Conservation (phyloP, 1,140 invertebrate genomes). For the Drosophila subpulchrella region DNA sequence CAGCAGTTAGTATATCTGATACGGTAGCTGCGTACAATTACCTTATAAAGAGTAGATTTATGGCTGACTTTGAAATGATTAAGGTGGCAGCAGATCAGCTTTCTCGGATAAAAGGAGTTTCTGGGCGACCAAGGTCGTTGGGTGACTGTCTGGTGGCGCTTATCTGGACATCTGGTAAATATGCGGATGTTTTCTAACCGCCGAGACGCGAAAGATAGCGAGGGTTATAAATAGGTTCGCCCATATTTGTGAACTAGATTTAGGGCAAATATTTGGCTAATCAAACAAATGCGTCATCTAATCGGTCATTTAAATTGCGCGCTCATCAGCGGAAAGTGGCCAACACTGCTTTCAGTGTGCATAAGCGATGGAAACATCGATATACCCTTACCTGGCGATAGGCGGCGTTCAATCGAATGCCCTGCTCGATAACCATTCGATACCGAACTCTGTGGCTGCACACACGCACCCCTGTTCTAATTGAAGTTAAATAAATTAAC, state of each 20-base stretch:
- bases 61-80: constrained; percentile 40
- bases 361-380: not conserved
- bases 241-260: constrained; percentile 50
- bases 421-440: not conserved
- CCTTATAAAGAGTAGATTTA: constrained; percentile 17
- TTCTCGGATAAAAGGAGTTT: constrained; percentile 37
- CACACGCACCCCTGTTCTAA: constrained; percentile 5
- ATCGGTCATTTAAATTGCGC: not conserved
- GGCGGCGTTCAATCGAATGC: not conserved
- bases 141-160: constrained; percentile 22
- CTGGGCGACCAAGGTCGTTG: constrained; percentile 23
- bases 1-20: constrained; percentile 33
- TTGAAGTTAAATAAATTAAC: constrained; percentile 23
- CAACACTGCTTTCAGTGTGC: not conserved
- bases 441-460: constrained; percentile 9
- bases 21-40: constrained; percentile 1
- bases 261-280: constrained; percentile 25
- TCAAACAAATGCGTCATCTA: constrained; percentile 9
- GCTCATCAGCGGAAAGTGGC: not conserved
- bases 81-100: constrained; percentile 5
- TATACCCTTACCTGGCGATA: not conserved
- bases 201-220: constrained; percentile 18
- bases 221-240: constrained; percentile 32
- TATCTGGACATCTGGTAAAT: constrained; percentile 34
- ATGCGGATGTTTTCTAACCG: constrained; percentile 45